A percentile compares a stretch with the other conserved stretches of the same genome.
Conservation (phyloP, 1,140 invertebrate species). For the Apis florea region DNA sequence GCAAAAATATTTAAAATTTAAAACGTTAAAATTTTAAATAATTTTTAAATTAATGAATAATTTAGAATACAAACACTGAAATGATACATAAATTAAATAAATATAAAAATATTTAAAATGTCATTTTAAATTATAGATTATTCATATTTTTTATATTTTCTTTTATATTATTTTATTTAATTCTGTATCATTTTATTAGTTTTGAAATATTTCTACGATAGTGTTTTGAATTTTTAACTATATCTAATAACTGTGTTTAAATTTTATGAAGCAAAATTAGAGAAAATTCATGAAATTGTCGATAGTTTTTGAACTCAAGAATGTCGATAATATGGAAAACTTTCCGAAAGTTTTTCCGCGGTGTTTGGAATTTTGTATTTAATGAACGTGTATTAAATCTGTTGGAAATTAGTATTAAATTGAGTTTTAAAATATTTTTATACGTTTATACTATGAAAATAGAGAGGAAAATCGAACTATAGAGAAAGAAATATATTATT, state of each 20-base stretch:
- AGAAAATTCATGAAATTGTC: neutral
- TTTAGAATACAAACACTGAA: too few relatives aligned
- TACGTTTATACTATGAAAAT: neutral
- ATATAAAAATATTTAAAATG: neutral
- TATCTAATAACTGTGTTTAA: neutral
- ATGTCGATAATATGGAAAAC: neutral
- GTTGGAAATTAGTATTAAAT: neutral
- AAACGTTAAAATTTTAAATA: too few relatives aligned
- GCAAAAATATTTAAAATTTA: too few relatives aligned
- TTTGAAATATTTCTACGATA: neutral
- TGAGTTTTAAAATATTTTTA: neutral
- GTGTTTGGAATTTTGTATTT: neutral
- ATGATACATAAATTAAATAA: too few relatives aligned
- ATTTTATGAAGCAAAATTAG: neutral
- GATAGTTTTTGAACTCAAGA: neutral
- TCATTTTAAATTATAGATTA: neutral
- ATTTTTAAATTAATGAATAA: too few relatives aligned
- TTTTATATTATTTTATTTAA: neutral
- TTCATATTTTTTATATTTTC: too few relatives aligned
- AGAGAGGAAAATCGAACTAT: neutral
- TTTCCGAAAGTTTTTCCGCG: neutral
- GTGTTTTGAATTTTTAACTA: neutral
- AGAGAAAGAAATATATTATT: neutral
- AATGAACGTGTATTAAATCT: neutral
- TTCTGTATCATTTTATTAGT: neutral